A percentile compares a stretch with the other conserved stretches of the same genome.
Conservation (phyloP, 2,113 vertebrate species). For the Lutjanus erythropterus region DNA sequence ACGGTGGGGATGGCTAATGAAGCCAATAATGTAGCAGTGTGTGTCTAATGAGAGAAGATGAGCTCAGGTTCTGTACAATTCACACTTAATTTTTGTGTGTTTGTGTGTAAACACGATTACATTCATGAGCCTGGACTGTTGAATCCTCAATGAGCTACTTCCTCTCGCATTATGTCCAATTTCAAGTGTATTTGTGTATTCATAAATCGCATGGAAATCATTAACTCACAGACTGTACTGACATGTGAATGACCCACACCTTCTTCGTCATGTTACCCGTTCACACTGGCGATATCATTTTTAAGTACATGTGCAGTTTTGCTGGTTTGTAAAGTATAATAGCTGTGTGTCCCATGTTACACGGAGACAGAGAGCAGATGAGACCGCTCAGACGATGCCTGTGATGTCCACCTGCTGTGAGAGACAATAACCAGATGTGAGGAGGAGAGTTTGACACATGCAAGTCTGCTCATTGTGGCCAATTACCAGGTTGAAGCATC, state of each 20-base stretch:
- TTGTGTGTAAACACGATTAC: conserved; percentile 33
- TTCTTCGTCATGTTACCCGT: not conserved
- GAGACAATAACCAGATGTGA: conserved; percentile 77
- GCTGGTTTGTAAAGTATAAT: conserved; percentile 8
- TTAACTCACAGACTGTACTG: not conserved
- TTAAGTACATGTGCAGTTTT: conserved; percentile 22
- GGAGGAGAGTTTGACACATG: conserved; percentile 69
- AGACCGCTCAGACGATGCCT: conserved; percentile 42
- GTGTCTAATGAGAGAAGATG: conserved; percentile 73
- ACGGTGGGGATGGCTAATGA: conserved; percentile 70
- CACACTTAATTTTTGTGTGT: conserved; percentile 40
- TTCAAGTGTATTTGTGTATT: not conserved
- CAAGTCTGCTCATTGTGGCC: conserved; percentile 74
- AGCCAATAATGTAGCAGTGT: conserved; percentile 73
- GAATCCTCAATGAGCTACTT: conserved; percentile 4
- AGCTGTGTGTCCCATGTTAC: conserved; percentile 28
- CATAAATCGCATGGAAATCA: conserved; percentile 28
- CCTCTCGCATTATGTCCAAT: not conserved
- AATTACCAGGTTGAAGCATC: conserved; percentile 77
- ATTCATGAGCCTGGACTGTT: conserved; percentile 23
- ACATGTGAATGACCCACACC: conserved; percentile 3
- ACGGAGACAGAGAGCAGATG: conserved; percentile 49
- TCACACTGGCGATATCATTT: not conserved
- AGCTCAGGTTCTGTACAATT: conserved; percentile 47
- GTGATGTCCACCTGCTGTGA: conserved; percentile 74